These are phyloP conservation scores for Eupithecia pulchellata DNA, from an alignment of 2,888 invertebrate species.

Conservation along the genomic window DNA sequence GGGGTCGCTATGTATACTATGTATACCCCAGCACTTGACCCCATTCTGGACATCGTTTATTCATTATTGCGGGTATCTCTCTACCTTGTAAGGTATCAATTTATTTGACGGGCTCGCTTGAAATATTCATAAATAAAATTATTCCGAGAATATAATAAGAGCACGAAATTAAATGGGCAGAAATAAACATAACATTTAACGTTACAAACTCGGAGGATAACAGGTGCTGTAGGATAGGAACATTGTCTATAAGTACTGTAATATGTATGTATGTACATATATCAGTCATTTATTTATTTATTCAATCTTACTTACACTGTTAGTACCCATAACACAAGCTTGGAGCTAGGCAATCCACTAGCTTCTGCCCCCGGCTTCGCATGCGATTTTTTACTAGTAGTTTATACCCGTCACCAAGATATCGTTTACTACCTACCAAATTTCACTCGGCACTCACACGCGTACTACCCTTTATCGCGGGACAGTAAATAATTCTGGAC, in stretches of 20 bases:
- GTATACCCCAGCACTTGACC: slow-evolving; percentile 38
- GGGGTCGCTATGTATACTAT: slow-evolving; percentile 20
- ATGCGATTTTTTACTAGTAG: too few relatives aligned
- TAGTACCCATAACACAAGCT: too few relatives aligned
- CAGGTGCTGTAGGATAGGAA: not conserved
- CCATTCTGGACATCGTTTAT: slow-evolving; percentile 39
- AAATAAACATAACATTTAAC: not conserved
- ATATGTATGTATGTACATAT: too few relatives aligned
- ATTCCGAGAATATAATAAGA: slow-evolving; percentile 8
- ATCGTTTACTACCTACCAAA: too few relatives aligned
- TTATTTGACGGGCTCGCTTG: slow-evolving; percentile 17
- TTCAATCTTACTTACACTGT: too few relatives aligned
- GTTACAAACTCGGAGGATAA: not conserved
- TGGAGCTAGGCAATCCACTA: too few relatives aligned
- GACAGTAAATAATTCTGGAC: too few relatives aligned
- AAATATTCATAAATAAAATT: slow-evolving; percentile 14
- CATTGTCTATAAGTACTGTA: not conserved
- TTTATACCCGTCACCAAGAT: too few relatives aligned
- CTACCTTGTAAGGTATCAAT: slow-evolving; percentile 28
- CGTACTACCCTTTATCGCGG: too few relatives aligned
- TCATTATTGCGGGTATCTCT: slow-evolving; percentile 39
- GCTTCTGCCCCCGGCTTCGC: too few relatives aligned
- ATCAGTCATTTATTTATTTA: too few relatives aligned
- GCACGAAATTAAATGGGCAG: not conserved
- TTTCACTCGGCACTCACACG: too few relatives aligned